Evolutionary conservation across 2,888 invertebrate genomes (phyloP).

Genomic region (Temnothorax unifasciatus): DNA sequence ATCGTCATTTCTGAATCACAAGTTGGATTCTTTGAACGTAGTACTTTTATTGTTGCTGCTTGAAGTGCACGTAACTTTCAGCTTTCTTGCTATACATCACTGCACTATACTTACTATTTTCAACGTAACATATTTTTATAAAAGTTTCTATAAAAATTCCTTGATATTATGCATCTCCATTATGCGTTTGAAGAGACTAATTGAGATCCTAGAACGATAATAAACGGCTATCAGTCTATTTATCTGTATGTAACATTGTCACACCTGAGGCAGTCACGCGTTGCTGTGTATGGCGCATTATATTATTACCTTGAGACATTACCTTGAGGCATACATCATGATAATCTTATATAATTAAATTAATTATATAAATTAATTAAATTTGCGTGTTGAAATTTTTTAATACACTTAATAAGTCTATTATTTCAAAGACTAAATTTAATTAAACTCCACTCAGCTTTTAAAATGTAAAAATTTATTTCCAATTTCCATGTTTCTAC

Average conservation of each 20-base stretch:
- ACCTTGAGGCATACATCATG: neutral
- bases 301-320: neutral
- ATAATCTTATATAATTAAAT: constrained; percentile 4
- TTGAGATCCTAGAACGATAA: neutral
- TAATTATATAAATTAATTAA: too few relatives aligned
- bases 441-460: too few relatives aligned
- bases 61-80: neutral
- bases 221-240: neutral
- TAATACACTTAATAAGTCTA: neutral
- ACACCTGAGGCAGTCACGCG: neutral
- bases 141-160: neutral
- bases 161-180: neutral
- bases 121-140: neutral
- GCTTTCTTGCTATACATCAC: neutral
- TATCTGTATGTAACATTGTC: neutral
- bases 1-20: neutral
- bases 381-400: neutral
- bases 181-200: neutral
- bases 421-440: neutral
- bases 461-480: neutral
- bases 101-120: neutral
- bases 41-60: neutral
- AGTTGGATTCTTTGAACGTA: neutral
- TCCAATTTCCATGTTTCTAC: neutral
- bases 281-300: neutral